A percentile compares a stretch with the other conserved stretches of the same genome.
Evolutionary conservation across 2,888 invertebrate genomes (phyloP).

Genomic region (Nephrotoma guestfalica): DNA sequence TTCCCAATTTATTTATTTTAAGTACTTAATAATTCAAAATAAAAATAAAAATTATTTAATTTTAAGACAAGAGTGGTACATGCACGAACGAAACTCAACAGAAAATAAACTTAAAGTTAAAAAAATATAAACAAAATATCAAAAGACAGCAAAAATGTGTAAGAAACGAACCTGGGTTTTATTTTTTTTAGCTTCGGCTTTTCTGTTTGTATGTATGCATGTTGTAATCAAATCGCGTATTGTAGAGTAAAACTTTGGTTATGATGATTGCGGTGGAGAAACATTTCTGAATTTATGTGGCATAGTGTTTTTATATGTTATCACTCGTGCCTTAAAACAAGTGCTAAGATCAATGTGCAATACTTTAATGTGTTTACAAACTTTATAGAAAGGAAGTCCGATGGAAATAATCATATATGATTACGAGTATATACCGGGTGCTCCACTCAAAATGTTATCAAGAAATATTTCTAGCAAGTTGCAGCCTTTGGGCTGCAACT

Average conservation of each 20-base stretch:
- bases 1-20: neutral
- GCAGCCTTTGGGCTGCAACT: too few relatives aligned
- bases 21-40: neutral
- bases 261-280: neutral
- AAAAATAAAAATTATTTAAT: neutral
- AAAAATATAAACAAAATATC: neutral
- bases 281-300: neutral
- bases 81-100: neutral
- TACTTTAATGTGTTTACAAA: too few relatives aligned
- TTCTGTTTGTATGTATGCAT: neutral
- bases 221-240: neutral
- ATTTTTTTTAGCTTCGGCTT: neutral
- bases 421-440: too few relatives aligned
- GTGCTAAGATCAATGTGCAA: too few relatives aligned
- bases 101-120: neutral
- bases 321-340: neutral
- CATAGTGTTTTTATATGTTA: neutral
- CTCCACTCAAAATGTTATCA: too few relatives aligned
- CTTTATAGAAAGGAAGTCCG: too few relatives aligned
- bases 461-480: too few relatives aligned
- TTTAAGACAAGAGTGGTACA: neutral
- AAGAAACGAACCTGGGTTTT: neutral
- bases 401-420: too few relatives aligned
- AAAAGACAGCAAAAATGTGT: neutral
- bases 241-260: neutral